phyloP scores from a whole-genome alignment of 2,797 vertebrate genomes.

The Notoglanidium macrostoma region DNA sequence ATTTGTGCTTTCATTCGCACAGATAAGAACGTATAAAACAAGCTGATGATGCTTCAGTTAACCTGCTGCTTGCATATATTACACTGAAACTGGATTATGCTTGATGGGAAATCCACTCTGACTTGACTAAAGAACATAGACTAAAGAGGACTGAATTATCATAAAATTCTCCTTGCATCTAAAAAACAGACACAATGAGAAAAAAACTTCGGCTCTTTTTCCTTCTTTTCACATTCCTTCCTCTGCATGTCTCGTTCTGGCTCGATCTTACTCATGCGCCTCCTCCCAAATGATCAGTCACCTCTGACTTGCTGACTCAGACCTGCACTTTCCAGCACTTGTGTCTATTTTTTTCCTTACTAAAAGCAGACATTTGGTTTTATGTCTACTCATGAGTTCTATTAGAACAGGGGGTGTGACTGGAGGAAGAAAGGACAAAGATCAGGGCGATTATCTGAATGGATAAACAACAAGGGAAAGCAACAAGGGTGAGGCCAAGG shows the following conservation, averaged over 20 bases:
- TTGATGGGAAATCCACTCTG: no score
- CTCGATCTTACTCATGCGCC: constrained; percentile 40
- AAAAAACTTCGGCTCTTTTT: not conserved
- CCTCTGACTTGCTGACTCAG: constrained; percentile 44
- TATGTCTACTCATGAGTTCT: constrained; percentile 16
- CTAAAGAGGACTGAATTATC: not conserved
- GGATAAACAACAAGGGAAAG: constrained; percentile 21
- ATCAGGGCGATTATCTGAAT: constrained; percentile 16
- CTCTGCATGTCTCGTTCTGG: constrained; percentile 29
- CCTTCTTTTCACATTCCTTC: constrained; percentile 28
- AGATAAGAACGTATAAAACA: constrained; percentile 16
- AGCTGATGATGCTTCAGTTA: constrained; percentile 11
- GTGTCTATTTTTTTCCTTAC: constrained; percentile 6
- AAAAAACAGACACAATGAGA: not conserved
- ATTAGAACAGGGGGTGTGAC: not conserved
- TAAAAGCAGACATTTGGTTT: constrained; percentile 29
- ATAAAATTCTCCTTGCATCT: not conserved
- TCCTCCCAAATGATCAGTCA: constrained; percentile 46
- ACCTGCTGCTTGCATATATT: not conserved
- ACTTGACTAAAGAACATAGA: not conserved
- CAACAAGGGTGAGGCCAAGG: constrained; percentile 23
- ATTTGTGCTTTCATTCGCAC: not conserved
- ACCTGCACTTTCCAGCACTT: constrained; percentile 2
- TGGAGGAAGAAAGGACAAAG: constrained; percentile 19
- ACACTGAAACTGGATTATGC: no score